These are phyloP conservation scores for Halcyon leucocephala DNA, from an alignment of 2,797 vertebrate genomes.

Conservation along the genomic window DNA sequence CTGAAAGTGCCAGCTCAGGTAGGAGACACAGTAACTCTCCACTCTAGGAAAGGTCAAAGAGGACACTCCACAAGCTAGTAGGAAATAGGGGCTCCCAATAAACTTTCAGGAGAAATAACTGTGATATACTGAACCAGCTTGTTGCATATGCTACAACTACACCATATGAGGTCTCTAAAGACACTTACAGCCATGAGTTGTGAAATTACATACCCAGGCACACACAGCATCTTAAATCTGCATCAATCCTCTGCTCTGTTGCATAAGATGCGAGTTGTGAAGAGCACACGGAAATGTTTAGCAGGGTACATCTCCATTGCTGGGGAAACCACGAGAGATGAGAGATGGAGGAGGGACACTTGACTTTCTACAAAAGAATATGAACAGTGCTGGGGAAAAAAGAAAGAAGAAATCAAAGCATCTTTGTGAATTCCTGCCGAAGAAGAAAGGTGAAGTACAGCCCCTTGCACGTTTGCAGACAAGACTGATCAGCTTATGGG, in stretches of 20 bases:
- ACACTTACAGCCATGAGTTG: background rate
- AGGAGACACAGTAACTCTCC: background rate
- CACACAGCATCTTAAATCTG: background rate
- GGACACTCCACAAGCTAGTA: background rate
- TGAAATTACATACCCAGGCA: background rate
- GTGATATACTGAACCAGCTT: background rate
- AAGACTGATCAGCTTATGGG: background rate
- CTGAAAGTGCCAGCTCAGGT: background rate
- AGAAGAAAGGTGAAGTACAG: background rate
- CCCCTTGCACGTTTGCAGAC: background rate
- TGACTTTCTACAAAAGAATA: background rate
- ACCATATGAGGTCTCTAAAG: background rate
- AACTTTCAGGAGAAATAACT: background rate
- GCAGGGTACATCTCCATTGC: background rate
- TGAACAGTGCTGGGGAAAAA: background rate
- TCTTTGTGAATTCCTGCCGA: background rate
- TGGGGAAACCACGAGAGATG: background rate
- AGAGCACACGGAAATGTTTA: background rate
- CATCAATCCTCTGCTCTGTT: background rate
- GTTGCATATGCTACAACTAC: background rate
- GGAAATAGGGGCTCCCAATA: background rate
- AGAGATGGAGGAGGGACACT: background rate
- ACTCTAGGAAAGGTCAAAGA: background rate
- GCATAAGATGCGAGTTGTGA: rapidly evolving
- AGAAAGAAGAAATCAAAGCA: background rate